A percentile compares a stretch with the other conserved stretches of the same genome.
Evolutionary conservation across 2,797 vertebrate genomes (phyloP).

Genomic region (Alfaro cultratus): DNA sequence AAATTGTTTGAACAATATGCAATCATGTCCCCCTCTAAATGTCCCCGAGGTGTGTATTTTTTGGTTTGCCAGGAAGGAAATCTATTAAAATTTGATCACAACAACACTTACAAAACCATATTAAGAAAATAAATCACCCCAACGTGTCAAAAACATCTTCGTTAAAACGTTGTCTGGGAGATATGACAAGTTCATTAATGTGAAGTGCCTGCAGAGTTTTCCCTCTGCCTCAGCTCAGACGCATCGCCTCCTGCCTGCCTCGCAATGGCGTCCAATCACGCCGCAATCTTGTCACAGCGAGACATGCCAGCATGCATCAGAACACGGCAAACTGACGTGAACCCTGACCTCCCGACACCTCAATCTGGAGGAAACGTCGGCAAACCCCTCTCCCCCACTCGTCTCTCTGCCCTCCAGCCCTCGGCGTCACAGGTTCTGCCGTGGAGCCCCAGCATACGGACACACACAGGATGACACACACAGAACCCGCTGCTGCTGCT

Average conservation of each 20-base stretch:
- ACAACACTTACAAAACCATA: conserved; percentile 16
- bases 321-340: conserved; percentile 60
- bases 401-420: conserved; percentile 37
- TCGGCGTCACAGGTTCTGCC: conserved; percentile 38
- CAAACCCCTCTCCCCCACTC: conserved; percentile 18
- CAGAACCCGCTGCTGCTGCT: conserved; percentile 41
- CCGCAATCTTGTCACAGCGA: conserved; percentile 58
- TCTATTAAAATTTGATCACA: conserved; percentile 24
- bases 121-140: conserved; percentile 46
- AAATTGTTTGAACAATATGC: conserved; percentile 27
- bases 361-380: conserved; percentile 62
- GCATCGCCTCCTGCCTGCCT: conserved; percentile 43
- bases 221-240: conserved; percentile 27
- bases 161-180: conserved; percentile 55
- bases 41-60: conserved; percentile 18
- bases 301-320: conserved; percentile 70
- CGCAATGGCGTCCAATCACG: conserved; percentile 44
- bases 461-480: conserved; percentile 22
- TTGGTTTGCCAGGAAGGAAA: conserved; percentile 31
- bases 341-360: conserved; percentile 73
- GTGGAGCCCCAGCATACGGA: conserved; percentile 9
- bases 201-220: conserved; percentile 60
- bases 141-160: conserved; percentile 44
- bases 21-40: conserved; percentile 13
- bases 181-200: conserved; percentile 73